Conservation (phyloP, 2,797 vertebrate species). For the Staurois parvus region DNA sequence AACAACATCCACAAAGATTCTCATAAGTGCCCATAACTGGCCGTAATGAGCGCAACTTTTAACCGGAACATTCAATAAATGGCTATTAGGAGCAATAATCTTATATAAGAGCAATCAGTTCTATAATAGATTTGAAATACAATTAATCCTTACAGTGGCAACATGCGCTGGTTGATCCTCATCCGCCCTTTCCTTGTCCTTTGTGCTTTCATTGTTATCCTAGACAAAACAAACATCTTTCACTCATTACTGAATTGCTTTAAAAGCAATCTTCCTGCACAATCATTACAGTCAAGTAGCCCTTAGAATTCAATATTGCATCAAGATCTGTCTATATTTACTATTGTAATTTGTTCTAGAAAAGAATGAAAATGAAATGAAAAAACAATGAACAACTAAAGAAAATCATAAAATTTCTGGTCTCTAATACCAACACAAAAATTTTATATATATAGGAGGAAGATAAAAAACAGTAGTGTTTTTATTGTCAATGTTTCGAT, state of each 20-base stretch:
- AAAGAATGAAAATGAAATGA: not conserved
- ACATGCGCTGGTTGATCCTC: not conserved
- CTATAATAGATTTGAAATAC: not conserved
- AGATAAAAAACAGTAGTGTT: no score
- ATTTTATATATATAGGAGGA: no score
- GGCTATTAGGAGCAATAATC: not conserved
- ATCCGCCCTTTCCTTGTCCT: not conserved
- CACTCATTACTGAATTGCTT: not conserved
- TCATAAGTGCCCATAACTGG: no score
- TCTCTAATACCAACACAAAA: no score
- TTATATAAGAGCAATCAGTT: constrained; percentile 5
- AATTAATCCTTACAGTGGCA: constrained; percentile 40
- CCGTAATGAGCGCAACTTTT: not conserved
- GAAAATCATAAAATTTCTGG: no score
- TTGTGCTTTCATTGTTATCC: constrained; percentile 12
- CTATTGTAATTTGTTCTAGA: not conserved
- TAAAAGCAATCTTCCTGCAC: no score
- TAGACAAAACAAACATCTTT: constrained; percentile 16
- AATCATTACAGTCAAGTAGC: no score
- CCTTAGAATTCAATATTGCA: not conserved
- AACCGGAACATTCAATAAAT: not conserved
- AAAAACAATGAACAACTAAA: not conserved
- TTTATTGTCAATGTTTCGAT: no score
- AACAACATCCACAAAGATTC: no score
- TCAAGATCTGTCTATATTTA: not conserved